These are phyloP conservation scores for Ceyx melanurus DNA, from an alignment of 2,113 vertebrate species.

Conservation along the genomic window DNA sequence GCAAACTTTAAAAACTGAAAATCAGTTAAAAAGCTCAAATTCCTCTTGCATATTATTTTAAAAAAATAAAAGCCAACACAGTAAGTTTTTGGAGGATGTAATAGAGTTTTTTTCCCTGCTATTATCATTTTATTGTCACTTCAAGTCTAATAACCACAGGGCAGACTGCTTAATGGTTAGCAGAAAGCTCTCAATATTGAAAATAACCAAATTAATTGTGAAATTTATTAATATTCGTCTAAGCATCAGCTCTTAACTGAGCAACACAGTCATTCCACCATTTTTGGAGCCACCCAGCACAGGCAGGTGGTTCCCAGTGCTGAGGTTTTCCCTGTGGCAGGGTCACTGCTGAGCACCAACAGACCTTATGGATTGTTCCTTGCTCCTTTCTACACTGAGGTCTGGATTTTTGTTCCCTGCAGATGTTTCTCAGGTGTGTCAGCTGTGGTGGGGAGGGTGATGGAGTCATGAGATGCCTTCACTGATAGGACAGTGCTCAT, in stretches of 20 bases:
- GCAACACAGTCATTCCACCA: not conserved
- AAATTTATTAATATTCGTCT: not conserved
- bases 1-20: not conserved
- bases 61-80: not conserved
- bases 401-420: not conserved
- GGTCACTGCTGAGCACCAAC: not conserved
- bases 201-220: not conserved
- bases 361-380: not conserved
- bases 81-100: not conserved
- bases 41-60: not conserved
- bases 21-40: too few relatives aligned
- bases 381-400: not conserved
- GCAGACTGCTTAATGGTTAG: not conserved
- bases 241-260: not conserved
- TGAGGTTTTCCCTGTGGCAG: not conserved
- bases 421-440: not conserved
- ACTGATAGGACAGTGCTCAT: not conserved
- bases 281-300: not conserved
- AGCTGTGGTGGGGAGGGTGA: not conserved
- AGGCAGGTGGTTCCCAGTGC: not conserved
- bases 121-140: not conserved
- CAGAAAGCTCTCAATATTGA: not conserved
- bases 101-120: not conserved
- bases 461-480: not conserved
- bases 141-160: not conserved